Base-by-base conservation (phyloP, 2,113 vertebrate genomes). In the Cephalopterus ornatus region DNA sequence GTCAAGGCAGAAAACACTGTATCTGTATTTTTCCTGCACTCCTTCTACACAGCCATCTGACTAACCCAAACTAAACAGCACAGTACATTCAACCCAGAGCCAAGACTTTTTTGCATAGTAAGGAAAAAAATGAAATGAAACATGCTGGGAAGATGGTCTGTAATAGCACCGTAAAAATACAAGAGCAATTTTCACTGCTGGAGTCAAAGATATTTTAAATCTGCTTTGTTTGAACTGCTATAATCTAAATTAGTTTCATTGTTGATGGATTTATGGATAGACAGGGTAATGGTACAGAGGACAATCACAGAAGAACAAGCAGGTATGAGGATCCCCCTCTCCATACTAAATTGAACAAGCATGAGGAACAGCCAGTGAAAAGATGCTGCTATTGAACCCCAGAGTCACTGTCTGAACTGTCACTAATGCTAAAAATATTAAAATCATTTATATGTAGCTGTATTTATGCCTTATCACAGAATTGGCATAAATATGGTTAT, bases 131-230 rank as follows among this genome's bases (percentile, higher is more conserved):
- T 19, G 66, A 37, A 61, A 37, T 19, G 37, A 68, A 62, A 61
- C 88, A 66, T 42, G 79, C 91, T 92, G 78, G 41, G 93, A 96
- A 85, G 85, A 95, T 81, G 61, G 44, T 46, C 55, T 86, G 33
- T 88, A 94, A 93, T 24, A 93, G 50, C 63, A 82, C 56, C 0
- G 2, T 73, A 92, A 89, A 92, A 95, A 93, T 63, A 85, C 11
- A 63, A 68, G 30, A 71, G 33, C 68, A 90, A 93, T 95, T 93
- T 93, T 92, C 78, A 47, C 88, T 1, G 35, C 42, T 77, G 82
- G 92, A 94, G 76, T 88, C 44, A 71, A 82, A 86, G 22, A 27
- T 74, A 63, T 56, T 93, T 96, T 83, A 87, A 90, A 92, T 92
- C 59, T 83, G 52, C 71, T 90, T 83, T 72, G 72, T 77, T 89